Evolutionary conservation across 2,113 vertebrate genomes (phyloP).

Genomic region (Heterocephalus glaber): DNA sequence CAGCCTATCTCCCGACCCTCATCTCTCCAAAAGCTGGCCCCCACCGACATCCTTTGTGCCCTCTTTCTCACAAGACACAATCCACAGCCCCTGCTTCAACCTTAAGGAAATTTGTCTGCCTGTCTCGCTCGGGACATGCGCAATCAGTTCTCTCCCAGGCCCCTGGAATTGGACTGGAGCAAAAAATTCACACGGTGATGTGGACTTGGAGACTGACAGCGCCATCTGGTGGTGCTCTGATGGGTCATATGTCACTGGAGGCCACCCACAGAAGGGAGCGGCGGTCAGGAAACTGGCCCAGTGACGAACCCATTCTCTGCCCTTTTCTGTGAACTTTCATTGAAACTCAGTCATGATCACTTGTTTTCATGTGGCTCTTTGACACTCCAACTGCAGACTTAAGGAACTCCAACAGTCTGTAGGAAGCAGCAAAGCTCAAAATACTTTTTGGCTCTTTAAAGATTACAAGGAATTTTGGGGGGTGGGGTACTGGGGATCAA

Average conservation of each 20-base stretch:
- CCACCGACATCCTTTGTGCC: background rate
- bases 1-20: too few relatives aligned
- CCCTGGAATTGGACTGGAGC: background rate
- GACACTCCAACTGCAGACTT: background rate
- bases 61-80: background rate
- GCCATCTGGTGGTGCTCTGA: background rate
- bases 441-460: conserved; percentile 14
- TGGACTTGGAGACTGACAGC: background rate
- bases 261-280: background rate
- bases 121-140: background rate
- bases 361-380: background rate
- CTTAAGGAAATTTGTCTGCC: background rate
- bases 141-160: background rate
- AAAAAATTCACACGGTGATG: background rate
- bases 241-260: background rate
- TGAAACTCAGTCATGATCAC: background rate
- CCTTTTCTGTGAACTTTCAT: background rate
- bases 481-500: too few relatives aligned
- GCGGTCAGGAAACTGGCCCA: background rate
- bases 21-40: background rate
- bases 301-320: background rate
- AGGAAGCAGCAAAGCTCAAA: background rate
- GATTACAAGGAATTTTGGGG: background rate
- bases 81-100: background rate
- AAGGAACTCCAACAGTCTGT: background rate